Evolutionary conservation across 2,113 vertebrate genomes (phyloP).

Genomic region (Phoenicopterus ruber): DNA sequence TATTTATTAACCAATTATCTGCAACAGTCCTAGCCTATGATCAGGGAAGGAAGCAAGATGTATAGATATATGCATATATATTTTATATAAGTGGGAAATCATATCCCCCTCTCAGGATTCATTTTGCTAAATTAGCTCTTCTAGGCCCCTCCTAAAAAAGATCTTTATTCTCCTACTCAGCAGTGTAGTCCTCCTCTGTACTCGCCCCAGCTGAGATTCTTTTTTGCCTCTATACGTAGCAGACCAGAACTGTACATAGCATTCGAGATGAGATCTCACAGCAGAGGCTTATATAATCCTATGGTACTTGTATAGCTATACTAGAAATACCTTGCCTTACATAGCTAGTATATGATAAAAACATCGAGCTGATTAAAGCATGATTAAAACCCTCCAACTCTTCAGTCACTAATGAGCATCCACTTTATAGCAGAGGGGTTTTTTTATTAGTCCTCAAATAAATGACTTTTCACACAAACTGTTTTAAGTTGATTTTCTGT

Average conservation of each 20-base stretch:
- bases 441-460: slow-evolving; percentile 49
- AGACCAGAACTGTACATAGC: slow-evolving; percentile 46
- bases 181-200: slow-evolving; percentile 57
- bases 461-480: slow-evolving; percentile 47
- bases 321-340: slow-evolving; percentile 65
- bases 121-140: slow-evolving; percentile 42
- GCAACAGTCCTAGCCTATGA: not conserved
- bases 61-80: not conserved
- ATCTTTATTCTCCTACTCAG: slow-evolving; percentile 58
- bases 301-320: slow-evolving; percentile 57
- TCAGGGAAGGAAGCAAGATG: not conserved
- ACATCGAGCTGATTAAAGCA: slow-evolving; percentile 67
- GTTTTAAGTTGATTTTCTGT: slow-evolving; percentile 41
- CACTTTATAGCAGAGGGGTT: slow-evolving; percentile 43
- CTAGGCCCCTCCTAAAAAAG: slow-evolving; percentile 58
- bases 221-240: slow-evolving; percentile 53
- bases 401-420: slow-evolving; percentile 65
- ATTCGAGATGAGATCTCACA: slow-evolving; percentile 50
- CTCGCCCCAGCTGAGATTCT: slow-evolving; percentile 64
- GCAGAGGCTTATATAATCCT: slow-evolving; percentile 63
- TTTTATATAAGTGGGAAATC: slow-evolving; percentile 37
- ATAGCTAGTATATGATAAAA: too few species aligned
- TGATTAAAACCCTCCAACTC: slow-evolving; percentile 68
- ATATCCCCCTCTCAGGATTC: not conserved
- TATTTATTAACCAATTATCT: not conserved